Evolutionary conservation across 2,113 vertebrate species (phyloP), one percentile per base, ranked within the genome.

Genomic region (Malurus alboscapulatus): DNA sequence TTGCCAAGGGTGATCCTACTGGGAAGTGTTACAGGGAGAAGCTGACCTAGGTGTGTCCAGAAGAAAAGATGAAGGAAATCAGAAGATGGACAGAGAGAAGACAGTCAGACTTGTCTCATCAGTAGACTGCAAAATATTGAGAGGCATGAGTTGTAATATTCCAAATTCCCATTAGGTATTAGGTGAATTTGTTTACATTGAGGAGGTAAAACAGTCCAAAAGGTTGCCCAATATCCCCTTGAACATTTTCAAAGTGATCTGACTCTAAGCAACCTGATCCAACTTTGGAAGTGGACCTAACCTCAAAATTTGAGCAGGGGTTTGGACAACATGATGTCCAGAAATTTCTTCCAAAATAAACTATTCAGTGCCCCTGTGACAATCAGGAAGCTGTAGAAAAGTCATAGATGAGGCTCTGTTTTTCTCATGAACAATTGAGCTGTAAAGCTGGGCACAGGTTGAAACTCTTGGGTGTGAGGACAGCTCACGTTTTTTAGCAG

Each of bases 271-370:
- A 59, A n/a, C 19, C 13, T 30, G 26, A 26, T 88, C 40, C 44
- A 75, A 27, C 18, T 63, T 55, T 72, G 27, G 59, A 91, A 68
- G 38, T 87, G 40, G 44, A 84, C 48, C 18, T 65, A 84, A 68
- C 40, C 34, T 91, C 65, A 59, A 67, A 87, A 65, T 47, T 84
- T 88, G 59, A 80, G 13, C 86, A 62, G 18, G 32, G 16, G 9
- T 40, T 95, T 32, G 8, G 82, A 67, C 8, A 34, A 75, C 27
- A 73, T 57, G 16, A 57, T 72, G n/a, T 82, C 65, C 61, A 94
- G 66, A 65, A 88, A 68, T 73, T 72, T 78, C 54, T 82, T 93
- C 66, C 62, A 91, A 65, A 82, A 26, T 79, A 71, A 92, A 85
- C 67, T 86, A 17, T 73, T 95, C 26, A 69, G 3, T 77, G 72